A percentile compares a stretch with the other conserved stretches of the same genome.
Conservation (phyloP, 2,797 vertebrate species). For the Artibeus lituratus region DNA sequence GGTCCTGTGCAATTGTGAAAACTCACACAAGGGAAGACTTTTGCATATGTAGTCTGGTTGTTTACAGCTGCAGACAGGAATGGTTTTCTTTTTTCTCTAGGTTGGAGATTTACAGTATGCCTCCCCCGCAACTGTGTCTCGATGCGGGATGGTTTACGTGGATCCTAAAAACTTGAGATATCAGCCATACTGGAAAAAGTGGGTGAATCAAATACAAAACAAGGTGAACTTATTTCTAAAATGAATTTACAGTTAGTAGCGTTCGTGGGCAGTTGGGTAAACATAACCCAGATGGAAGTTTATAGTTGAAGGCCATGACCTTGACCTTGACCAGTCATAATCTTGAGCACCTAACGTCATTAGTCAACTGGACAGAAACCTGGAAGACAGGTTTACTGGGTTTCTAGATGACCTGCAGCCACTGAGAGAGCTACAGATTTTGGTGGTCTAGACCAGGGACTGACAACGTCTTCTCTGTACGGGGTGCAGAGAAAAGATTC, state of each 20-base stretch:
- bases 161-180: slow-evolving; percentile 97
- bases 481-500: too few species aligned
- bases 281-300: background rate
- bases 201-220: slow-evolving; percentile 85
- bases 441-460: background rate
- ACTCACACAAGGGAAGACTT: background rate
- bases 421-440: background rate
- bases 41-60: background rate
- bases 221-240: slow-evolving; percentile 81
- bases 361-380: background rate
- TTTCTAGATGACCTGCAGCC: background rate
- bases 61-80: background rate
- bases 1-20: background rate
- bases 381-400: accelerated
- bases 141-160: slow-evolving; percentile 98
- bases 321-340: background rate
- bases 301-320: background rate
- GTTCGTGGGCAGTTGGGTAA: background rate
- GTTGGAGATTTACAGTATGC: slow-evolving; percentile 97
- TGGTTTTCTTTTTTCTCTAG: slow-evolving; percentile 76
- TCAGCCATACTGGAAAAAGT: slow-evolving; percentile 93
- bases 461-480: background rate
- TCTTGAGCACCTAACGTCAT: background rate
- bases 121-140: slow-evolving; percentile 96
- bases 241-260: background rate